A percentile compares a stretch with the other conserved stretches of the same genome.
Evolutionary conservation across 2,113 vertebrate species (phyloP).

Genomic region (Otolemur garnettii): DNA sequence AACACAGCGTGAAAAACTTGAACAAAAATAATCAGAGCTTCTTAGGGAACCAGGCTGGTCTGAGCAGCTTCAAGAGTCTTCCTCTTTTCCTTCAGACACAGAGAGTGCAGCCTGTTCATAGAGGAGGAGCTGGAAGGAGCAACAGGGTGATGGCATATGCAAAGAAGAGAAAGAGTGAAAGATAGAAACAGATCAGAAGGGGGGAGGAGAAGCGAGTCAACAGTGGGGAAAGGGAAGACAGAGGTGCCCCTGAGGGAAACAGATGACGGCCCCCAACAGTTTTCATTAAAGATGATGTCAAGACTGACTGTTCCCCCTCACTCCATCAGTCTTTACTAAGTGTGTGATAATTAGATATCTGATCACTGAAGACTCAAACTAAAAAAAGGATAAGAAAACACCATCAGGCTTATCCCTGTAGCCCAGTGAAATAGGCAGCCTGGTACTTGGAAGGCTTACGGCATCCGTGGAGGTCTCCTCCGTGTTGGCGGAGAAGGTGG

Average conservation of each 20-base stretch:
- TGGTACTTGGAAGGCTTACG: background rate
- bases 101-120: rapidly evolving
- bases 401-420: background rate
- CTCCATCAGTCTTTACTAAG: background rate
- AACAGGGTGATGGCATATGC: background rate
- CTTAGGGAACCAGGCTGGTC: background rate
- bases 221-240: background rate
- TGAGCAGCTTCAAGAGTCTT: background rate
- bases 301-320: background rate
- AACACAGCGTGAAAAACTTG: background rate
- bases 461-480: background rate
- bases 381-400: background rate
- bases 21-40: background rate
- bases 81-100: background rate
- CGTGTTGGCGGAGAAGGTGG: background rate
- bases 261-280: rapidly evolving
- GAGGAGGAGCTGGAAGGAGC: too few species aligned
- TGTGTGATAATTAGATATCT: rapidly evolving
- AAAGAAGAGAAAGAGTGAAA: background rate
- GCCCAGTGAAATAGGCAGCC: background rate
- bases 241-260: background rate
- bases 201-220: background rate
- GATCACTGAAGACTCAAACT: background rate
- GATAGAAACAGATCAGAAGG: background rate
- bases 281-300: too few species aligned